A percentile compares a stretch with the other conserved stretches of the same genome.
These are phyloP conservation scores for Holcopasites calliopsidis DNA, from an alignment of 1,140 invertebrate species.

Conservation along the genomic window DNA sequence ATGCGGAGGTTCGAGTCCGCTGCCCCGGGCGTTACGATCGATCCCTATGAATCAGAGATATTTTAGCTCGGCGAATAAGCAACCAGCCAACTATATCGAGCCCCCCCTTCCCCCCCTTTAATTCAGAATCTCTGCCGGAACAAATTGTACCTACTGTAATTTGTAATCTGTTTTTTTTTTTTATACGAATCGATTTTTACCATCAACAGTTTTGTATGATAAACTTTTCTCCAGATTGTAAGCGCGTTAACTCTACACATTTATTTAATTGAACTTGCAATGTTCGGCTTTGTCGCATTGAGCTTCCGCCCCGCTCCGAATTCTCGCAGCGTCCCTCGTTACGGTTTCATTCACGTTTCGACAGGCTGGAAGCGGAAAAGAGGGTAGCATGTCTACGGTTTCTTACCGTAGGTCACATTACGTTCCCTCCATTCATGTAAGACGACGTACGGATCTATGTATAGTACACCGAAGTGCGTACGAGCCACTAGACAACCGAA, in stretches of 20 bases:
- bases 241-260: no score
- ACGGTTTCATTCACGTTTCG: slow-evolving; percentile 69
- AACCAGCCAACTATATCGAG: background rate
- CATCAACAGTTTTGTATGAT: no score
- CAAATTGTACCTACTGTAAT: no score
- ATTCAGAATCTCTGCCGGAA: background rate
- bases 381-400: slow-evolving; percentile 67
- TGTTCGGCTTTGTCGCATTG: no score
- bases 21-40: slow-evolving; percentile 1
- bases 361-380: slow-evolving; percentile 33
- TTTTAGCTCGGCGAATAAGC: slow-evolving; percentile 15
- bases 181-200: no score
- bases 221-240: no score
- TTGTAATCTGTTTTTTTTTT: no score
- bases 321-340: slow-evolving; percentile 14
- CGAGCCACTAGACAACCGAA: background rate
- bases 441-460: slow-evolving; percentile 14
- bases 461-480: background rate
- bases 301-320: background rate
- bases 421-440: slow-evolving; percentile 71
- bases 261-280: no score
- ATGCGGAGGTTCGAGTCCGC: slow-evolving; percentile 26
- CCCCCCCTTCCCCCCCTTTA: background rate
- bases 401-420: slow-evolving; percentile 72
- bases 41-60: slow-evolving; percentile 25